Base-by-base conservation (phyloP, 1,140 invertebrate species). In the Meloidogyne chitwoodi region DNA sequence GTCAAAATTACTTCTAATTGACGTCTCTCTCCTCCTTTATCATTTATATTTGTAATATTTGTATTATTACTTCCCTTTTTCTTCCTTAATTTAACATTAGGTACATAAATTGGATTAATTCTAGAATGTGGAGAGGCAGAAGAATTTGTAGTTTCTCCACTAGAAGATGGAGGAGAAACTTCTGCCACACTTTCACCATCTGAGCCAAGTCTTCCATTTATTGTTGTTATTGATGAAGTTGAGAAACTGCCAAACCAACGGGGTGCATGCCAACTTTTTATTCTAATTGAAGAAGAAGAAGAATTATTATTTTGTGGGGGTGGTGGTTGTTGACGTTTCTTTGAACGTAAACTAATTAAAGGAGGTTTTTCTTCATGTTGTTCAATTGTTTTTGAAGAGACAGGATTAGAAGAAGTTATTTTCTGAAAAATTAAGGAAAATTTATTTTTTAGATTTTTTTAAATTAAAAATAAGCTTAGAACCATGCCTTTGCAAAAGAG, bases 101-200 rank as follows among this genome's bases (percentile, higher is more conserved):
- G 83, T 27, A 87, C 77, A 69, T 85, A 85, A 61, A 63, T 64
- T 4, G 34, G 19, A 31, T 44, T 26, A 27, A 64, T 16, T 24
- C 56, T 27, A 16, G 16, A 34, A 64, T 24, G 70, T 31, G 70
- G 29, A 41, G 68, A 56, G 12, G 14, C 26, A 24, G 38, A 41
- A 56, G 38, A 34, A 22, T 61, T 14, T 64, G 22, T 64, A 34
- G 70, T 29, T 74, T 82, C 80, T 48, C 80, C 80, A 64, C 3
- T 84, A 11, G 88, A 85, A 62, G 83, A 86, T 68, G 85, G 85
- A 34, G 87, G 88, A 31, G 87, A 73, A 38, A 61, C 29, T 3
- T 56, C 84, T 63, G 89, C 88, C 27, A 88, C 83, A 81, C 88
- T 88, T 76, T 89, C 88, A 19, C 87, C 88, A 81, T 89, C 88